Base-by-base conservation (phyloP, 2,797 vertebrate genomes). In the Enteromius argenteus region DNA sequence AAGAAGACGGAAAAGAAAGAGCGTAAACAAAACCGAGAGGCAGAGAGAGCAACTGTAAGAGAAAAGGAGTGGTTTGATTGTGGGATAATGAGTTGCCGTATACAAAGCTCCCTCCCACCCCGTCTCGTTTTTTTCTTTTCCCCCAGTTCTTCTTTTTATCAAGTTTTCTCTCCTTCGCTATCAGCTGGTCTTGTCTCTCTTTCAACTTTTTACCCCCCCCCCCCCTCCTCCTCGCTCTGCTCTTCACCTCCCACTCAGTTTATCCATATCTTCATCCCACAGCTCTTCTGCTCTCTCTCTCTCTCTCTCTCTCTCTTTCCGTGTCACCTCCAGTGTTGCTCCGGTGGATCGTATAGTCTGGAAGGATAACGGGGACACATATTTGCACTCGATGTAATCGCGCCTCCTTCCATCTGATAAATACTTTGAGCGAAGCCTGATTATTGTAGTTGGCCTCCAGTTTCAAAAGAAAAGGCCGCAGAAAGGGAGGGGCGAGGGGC, bases 381-480 rank as follows among this genome's bases (percentile, higher is more conserved):
- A 93, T 94, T 94, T 93, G 91, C 89, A 91, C 93, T 91, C 83
- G 86, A 90, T 92, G 93, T 92, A 92, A 94, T 94, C 92, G 92
- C 84, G 86, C 90, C 89, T 89, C 84, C 91, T 88, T 91, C 90
- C 86, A 89, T 92, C 91, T 93, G 92, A 93, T 94, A 91, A 93
- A 91, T 89, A 91, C 92, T 94, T 91, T 88, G 90, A 85, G 46
- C 89, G 87, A 88, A 91, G 88, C 91, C 89, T 91, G 91, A 91
- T 92, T 94, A 89, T 93, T 93, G 91, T 92, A 88, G 89, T 93
- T 91, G 92, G 92, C 90, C 84, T 89, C 80, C 81, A 79, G 88
- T 90, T 93, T 93, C 92, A 92, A 93, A 94, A 79, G 88, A 77
- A 87, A 92, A 87, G 81, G 77, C 75, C 21, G 53, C 84, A 87